Base-by-base conservation (phyloP, 1,140 invertebrate species). In the Arctopsyche grandis region DNA sequence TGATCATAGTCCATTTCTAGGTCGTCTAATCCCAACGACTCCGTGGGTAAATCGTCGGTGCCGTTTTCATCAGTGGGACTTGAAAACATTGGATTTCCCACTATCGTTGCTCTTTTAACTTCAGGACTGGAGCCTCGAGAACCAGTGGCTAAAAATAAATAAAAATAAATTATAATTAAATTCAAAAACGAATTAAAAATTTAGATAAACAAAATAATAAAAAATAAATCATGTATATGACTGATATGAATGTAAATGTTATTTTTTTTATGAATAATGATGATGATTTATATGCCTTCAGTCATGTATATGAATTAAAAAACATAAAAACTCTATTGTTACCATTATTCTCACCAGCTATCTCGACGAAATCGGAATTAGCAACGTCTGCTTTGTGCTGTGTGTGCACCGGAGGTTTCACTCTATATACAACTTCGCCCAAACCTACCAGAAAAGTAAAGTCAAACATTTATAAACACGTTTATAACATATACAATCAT, bases 1-100 rank as follows among this genome's bases (percentile, higher is more conserved):
- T 98, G 95, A 85, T 98, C 96, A 87, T 98, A 98, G 86, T 98
- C 96, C 95, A 98, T 96, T 83, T 95, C 95, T 79, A 96, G 89
- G 86, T 94, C 94, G 86, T 95, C 94, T 77, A 95, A 87, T 60
- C 91, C 91, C 26, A 93, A 89, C 69, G 91, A 87, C 76, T 91
- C 91, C 77, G 88, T 86, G 29, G 82, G 82, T 24, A 83, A 66
- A 29, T 83, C 82, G 63, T 82, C 81, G 0, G 43, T 86, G 85
- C 24, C 83, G 81, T 12, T 84, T 80, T 63, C 87, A 83, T 77
- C 84, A 84, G 38, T 86, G 83, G 58, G 85, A 84, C 79, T 87
- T 73, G 91, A 92, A 87, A 93, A 96, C 93, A 96, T 95, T 3
- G 95, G 94, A 87, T 96, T 96, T 74, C 94, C 95, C 14, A 96